Percentiles rank a stretch among this genome's conserved stretches.
These are phyloP conservation scores for Acanthoscelides obtectus DNA, from an alignment of 2,888 invertebrate genomes.

Conservation along the genomic window DNA sequence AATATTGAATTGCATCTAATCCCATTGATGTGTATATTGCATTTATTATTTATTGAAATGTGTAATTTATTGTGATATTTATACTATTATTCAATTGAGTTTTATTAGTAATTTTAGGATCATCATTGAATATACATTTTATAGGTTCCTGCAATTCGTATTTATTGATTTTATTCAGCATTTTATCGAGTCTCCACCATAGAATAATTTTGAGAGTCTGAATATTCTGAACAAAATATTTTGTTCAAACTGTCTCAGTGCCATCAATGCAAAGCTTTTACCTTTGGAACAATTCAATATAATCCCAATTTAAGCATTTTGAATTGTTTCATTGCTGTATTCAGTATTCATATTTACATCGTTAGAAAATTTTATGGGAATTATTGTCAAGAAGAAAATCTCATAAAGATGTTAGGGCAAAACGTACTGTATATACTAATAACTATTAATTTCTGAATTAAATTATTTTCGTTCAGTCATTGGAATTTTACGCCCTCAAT, in stretches of 20 bases:
- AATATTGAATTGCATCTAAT: background rate
- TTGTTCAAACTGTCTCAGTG: background rate
- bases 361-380: too few species aligned
- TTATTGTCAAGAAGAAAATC: background rate
- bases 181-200: background rate
- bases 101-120: background rate
- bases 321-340: too few species aligned
- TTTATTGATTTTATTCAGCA: background rate
- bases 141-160: background rate
- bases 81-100: background rate
- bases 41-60: background rate
- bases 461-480: conserved; percentile 31
- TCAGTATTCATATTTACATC: too few species aligned
- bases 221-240: background rate
- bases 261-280: too few species aligned
- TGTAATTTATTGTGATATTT: background rate
- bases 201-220: background rate
- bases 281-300: too few species aligned
- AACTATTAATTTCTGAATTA: conserved; percentile 37
- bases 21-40: background rate
- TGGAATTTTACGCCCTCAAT: conserved; percentile 22
- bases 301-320: too few species aligned
- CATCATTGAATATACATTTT: background rate
- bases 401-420: background rate
- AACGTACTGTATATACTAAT: conserved; percentile 24